Conservation (phyloP, 2,113 vertebrate genomes). For the Actenoides lindsayi region DNA sequence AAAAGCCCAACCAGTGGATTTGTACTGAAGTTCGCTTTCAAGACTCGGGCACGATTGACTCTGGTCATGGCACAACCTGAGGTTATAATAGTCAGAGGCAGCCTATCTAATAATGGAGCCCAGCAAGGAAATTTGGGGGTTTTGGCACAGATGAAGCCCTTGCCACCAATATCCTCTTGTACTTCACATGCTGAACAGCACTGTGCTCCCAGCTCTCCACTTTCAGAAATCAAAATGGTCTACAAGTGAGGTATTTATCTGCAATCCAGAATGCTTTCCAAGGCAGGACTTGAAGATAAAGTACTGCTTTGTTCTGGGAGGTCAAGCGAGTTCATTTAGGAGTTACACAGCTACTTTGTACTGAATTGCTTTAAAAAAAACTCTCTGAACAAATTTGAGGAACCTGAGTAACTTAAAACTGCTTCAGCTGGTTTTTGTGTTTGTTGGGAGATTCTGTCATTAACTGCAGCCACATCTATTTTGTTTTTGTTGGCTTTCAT, state of each 20-base stretch:
- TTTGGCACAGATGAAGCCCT: neutral
- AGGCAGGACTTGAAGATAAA: conserved; percentile 19
- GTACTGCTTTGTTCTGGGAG: conserved; percentile 36
- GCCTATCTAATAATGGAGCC: neutral
- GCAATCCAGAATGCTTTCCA: neutral
- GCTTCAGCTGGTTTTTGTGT: neutral
- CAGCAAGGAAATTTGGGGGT: neutral
- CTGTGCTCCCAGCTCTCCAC: neutral
- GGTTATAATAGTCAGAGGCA: neutral
- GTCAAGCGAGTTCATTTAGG: conserved; percentile 20
- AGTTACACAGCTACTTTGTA: neutral
- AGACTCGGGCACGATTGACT: neutral
- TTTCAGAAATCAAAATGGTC: neutral
- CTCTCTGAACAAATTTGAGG: neutral
- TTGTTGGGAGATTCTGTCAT: neutral
- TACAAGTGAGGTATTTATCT: conserved; percentile 30
- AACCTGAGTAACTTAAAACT: neutral
- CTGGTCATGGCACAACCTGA: neutral
- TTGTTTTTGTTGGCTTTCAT: neutral
- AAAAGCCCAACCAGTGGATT: neutral
- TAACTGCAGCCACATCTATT: neutral
- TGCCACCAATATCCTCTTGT: neutral
- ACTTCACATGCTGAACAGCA: rapidly evolving
- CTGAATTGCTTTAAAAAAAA: neutral
- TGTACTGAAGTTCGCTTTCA: neutral